Percentiles rank a stretch among this genome's conserved stretches.
phyloP scores from a whole-genome alignment of 2,797 vertebrate genomes.

The Crenuchus spilurus region DNA sequence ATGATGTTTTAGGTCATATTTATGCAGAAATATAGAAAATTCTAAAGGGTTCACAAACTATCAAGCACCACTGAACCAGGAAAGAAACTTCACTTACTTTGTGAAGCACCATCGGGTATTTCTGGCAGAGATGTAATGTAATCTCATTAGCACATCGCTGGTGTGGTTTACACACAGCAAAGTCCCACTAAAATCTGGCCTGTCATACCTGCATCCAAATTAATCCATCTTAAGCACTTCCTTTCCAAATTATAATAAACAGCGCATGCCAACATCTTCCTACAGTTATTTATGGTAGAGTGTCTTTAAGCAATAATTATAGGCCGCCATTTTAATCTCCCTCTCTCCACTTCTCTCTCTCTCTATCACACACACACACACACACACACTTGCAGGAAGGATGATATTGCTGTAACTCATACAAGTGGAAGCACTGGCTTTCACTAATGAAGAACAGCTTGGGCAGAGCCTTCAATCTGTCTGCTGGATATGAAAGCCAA shows the following conservation, averaged over 20 bases:
- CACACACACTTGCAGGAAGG: slow-evolving; percentile 21
- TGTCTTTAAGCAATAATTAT: slow-evolving; percentile 53
- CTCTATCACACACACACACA: not conserved
- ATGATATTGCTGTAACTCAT: slow-evolving; percentile 56
- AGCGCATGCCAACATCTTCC: slow-evolving; percentile 29
- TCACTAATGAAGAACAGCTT: slow-evolving; percentile 69
- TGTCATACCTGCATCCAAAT: slow-evolving; percentile 8
- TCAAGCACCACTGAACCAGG: too few species aligned
- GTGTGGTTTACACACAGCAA: not conserved
- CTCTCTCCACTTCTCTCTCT: not conserved
- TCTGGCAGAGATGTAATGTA: not conserved
- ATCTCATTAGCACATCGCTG: not conserved
- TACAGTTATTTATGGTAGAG: slow-evolving; percentile 39
- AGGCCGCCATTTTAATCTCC: slow-evolving; percentile 53
- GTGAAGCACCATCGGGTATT: not conserved
- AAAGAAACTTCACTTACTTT: not conserved
- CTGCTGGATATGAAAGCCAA: slow-evolving; percentile 64
- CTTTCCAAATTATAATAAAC: slow-evolving; percentile 27
- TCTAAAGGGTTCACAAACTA: too few species aligned
- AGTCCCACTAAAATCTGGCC: not conserved
- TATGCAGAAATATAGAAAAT: too few species aligned
- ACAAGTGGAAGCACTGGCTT: slow-evolving; percentile 57
- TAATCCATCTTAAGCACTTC: not conserved
- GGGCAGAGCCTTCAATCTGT: slow-evolving; percentile 69
- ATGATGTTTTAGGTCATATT: too few species aligned